Base-by-base conservation (phyloP, 2,888 invertebrate species). In the Tanaodytes sp. region DNA sequence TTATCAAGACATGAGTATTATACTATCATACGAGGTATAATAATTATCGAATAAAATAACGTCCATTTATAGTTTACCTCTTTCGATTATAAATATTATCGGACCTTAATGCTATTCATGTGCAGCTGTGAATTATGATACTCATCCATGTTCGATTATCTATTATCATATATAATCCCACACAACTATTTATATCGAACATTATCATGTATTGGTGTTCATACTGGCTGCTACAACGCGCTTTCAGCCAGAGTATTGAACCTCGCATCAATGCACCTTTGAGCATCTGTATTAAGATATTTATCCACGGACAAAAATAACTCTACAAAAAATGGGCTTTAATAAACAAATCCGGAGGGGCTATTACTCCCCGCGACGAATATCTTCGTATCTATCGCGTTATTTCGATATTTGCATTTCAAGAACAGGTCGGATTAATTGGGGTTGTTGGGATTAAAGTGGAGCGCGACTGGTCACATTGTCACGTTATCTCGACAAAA, bases 391-490 rank as follows among this genome's bases (percentile, higher is more conserved):
- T n/a, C n/a, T n/a, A 33, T 39, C 39, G 23, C 12, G 39, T 57
- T 58, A 52, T 66, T 59, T 42, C 11, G 46, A 59, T 66, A 66
- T 62, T 68, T 57, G 54, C 52, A 20, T 62, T 61, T 43, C 55
- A 61, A 62, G 58, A 70, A 70, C 49, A 43, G 33, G 37, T 5
- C 36, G 61, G 61, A 59, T 64, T 64, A 70, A 70, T 64, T 59
- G 49, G 42, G 64, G 64, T 70, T 61, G 54, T 61, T 39, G 37
- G 55, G 69, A 70, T 70, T 64, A 61, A 64, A 64, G 59, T 64
- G 31, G 40, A 49, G 33, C 51, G 57, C 23, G 57, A 70, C 59
- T 61, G 36, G 59, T 59, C 59, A 64, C 59, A 64, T 55, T 46
- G 61, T 18, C 51, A 37, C 55, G 69, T 70, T 64, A 64, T 64